phyloP scores from a whole-genome alignment of 2,888 invertebrate genomes.

The Agrotis puta region DNA sequence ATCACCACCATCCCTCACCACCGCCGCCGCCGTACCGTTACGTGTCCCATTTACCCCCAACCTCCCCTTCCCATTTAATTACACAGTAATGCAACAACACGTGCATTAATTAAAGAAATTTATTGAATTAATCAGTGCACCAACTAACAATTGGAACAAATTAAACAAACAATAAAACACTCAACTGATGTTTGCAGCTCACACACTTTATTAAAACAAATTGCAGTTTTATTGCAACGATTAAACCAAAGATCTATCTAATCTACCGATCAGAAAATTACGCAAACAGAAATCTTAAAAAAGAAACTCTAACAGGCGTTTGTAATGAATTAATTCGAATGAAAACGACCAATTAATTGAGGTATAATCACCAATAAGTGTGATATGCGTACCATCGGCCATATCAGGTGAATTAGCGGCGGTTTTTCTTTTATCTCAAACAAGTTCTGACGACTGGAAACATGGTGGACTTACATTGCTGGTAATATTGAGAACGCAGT shows the following conservation, averaged over 20 bases:
- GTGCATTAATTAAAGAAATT: slow-evolving; percentile 76
- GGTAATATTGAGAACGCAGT: slow-evolving; percentile 31
- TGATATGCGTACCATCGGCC: slow-evolving; percentile 71
- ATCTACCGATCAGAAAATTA: slow-evolving; percentile 65
- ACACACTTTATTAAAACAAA: slow-evolving; percentile 12
- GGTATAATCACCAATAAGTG: slow-evolving; percentile 75
- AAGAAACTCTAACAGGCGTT: slow-evolving; percentile 56
- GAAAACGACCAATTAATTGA: slow-evolving; percentile 74
- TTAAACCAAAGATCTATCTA: slow-evolving; percentile 44
- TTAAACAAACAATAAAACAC: slow-evolving; percentile 34
- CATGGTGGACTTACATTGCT: slow-evolving; percentile 50
- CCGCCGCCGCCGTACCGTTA: slow-evolving; percentile 78
- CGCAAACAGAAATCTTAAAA: slow-evolving; percentile 65
- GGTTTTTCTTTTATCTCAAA: slow-evolving; percentile 71
- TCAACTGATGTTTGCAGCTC: neutral
- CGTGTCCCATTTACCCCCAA: slow-evolving; percentile 77
- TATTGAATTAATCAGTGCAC: slow-evolving; percentile 73
- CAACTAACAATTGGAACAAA: slow-evolving; percentile 28
- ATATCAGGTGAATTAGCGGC: slow-evolving; percentile 77
- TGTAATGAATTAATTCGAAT: slow-evolving; percentile 75
- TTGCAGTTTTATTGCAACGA: slow-evolving; percentile 37
- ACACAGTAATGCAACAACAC: slow-evolving; percentile 82
- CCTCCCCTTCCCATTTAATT: slow-evolving; percentile 80
- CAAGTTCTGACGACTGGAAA: slow-evolving; percentile 63
- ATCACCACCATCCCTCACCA: slow-evolving; percentile 85